Base-by-base conservation (phyloP, 2,888 invertebrate genomes). In the Phyllotreta cruciferae region DNA sequence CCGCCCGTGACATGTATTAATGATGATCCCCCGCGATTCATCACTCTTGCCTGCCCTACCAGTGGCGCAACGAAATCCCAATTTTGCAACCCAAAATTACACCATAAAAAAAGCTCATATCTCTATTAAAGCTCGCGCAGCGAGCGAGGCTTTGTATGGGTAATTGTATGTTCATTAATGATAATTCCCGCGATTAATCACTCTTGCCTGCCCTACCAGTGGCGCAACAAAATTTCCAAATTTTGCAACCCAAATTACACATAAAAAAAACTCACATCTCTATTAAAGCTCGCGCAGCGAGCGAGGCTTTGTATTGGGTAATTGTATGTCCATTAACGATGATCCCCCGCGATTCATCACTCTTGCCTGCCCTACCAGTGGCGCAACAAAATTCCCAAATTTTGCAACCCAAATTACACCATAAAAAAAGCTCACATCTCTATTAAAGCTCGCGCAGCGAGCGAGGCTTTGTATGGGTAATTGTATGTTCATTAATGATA, bases 271-370 rank as follows among this genome's bases (percentile, higher is more conserved):
- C n/a, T n/a, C n/a, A n/a, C n/a, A n/a, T n/a, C n/a, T n/a, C n/a
- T n/a, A n/a, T n/a, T n/a, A n/a, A n/a, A n/a, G n/a, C n/a, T n/a
- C n/a, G n/a, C n/a, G n/a, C n/a, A n/a, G n/a, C n/a, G n/a, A n/a
- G n/a, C n/a, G n/a, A n/a, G n/a, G n/a, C n/a, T n/a, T n/a, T n/a
- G n/a, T n/a, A n/a, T n/a, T n/a, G n/a, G n/a, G n/a, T n/a, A n/a
- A n/a, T n/a, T n/a, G n/a, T n/a, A 81, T 81, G 78, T 74, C 78
- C 80, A 82, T 82, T 81, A 81, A 82, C 81, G 82, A 81, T 79
- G 78, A 74, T 74, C 73, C 77, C 66, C 74, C 76, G 77, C 80
- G 80, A 81, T 81, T 81, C 80, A 82, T 81, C 81, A 81, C 81
- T 80, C 80, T 79, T 79, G 42, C 56, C 24, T 56, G 55, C 37